phyloP scores from a whole-genome alignment of 2,888 invertebrate genomes.

The Neria commutata region DNA sequence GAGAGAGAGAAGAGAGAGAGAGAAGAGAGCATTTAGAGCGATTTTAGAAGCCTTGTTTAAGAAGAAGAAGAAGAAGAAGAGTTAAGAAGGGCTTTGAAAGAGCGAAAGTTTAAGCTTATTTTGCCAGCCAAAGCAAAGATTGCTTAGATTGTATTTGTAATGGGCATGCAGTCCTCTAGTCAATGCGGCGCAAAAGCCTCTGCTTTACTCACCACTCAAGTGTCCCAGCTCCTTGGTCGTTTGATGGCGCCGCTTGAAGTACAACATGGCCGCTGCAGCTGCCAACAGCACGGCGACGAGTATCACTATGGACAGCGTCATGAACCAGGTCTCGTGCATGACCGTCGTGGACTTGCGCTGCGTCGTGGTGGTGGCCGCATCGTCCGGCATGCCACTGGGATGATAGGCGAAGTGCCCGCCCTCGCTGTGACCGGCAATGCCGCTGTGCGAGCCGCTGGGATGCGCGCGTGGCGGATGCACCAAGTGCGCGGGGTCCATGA shows the following conservation, averaged over 20 bases:
- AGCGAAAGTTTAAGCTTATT: too few species aligned
- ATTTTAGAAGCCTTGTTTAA: slow-evolving; percentile 12
- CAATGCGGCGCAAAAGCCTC: too few species aligned
- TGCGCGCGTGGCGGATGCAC: slow-evolving; percentile 62
- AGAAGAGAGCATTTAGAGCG: background rate
- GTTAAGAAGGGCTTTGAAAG: too few species aligned
- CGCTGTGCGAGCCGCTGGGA: slow-evolving; percentile 61
- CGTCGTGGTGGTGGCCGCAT: slow-evolving; percentile 57
- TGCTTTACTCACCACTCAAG: slow-evolving; percentile 65
- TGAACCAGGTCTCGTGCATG: slow-evolving; percentile 61
- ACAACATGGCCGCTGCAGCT: slow-evolving; percentile 57
- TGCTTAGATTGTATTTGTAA: too few species aligned
- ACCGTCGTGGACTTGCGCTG: slow-evolving; percentile 58
- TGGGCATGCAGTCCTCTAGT: too few species aligned
- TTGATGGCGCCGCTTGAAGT: slow-evolving; percentile 61
- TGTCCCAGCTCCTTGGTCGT: slow-evolving; percentile 68
- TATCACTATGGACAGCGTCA: slow-evolving; percentile 58
- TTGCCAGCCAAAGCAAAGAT: too few species aligned
- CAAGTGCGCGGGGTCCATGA: slow-evolving; percentile 61
- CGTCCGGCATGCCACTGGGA: slow-evolving; percentile 48
- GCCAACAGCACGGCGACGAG: slow-evolving; percentile 56
- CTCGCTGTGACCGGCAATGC: slow-evolving; percentile 43
- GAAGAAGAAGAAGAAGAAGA: too few species aligned
- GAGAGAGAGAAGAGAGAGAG: slow-evolving; percentile 5
- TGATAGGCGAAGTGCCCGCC: slow-evolving; percentile 52